phyloP scores from a whole-genome alignment of 2,888 invertebrate genomes.

The Drosophila fulvimacula region DNA sequence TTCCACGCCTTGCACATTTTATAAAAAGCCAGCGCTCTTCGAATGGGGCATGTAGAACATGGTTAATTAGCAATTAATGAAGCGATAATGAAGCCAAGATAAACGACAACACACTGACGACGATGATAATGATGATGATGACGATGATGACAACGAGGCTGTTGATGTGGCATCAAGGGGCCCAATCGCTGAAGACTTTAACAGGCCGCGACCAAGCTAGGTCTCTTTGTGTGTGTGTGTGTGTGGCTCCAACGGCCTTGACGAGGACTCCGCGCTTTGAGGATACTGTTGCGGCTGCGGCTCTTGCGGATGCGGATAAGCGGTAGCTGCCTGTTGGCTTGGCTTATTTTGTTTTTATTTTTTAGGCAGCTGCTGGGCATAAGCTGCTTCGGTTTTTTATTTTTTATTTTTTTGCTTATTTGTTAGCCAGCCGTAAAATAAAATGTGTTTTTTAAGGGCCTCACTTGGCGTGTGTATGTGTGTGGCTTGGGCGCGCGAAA shows the following conservation, averaged over 20 bases:
- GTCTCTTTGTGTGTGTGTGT: constrained; percentile 12
- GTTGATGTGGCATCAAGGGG: constrained; percentile 32
- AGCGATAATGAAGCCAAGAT: constrained; percentile 83
- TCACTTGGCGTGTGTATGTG: constrained; percentile 26
- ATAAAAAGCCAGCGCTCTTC: constrained; percentile 47
- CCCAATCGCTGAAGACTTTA: constrained; percentile 52
- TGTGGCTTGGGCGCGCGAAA: constrained; percentile 56
- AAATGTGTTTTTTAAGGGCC: constrained; percentile 57
- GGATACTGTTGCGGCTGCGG: constrained; percentile 38
- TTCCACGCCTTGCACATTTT: constrained; percentile 76
- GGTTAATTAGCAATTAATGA: constrained; percentile 84
- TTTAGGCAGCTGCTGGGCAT: constrained; percentile 44
- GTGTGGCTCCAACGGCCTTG: constrained; percentile 55
- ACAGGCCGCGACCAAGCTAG: constrained; percentile 29
- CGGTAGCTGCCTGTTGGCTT: constrained; percentile 44
- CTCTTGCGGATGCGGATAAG: constrained; percentile 48
- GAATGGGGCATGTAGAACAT: constrained; percentile 78
- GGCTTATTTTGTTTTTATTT: constrained; percentile 22
- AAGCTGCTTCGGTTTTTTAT: constrained; percentile 45
- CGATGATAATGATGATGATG: constrained; percentile 24
- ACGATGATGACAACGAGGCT: constrained; percentile 49
- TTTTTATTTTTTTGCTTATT: constrained; percentile 33
- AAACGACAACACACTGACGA: constrained; percentile 62
- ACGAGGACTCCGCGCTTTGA: constrained; percentile 49
- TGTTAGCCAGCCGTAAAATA: constrained; percentile 58